Percentiles rank a stretch among this genome's conserved stretches.
Conservation (phyloP, 2,888 invertebrate species). For the Pomacea canaliculata region DNA sequence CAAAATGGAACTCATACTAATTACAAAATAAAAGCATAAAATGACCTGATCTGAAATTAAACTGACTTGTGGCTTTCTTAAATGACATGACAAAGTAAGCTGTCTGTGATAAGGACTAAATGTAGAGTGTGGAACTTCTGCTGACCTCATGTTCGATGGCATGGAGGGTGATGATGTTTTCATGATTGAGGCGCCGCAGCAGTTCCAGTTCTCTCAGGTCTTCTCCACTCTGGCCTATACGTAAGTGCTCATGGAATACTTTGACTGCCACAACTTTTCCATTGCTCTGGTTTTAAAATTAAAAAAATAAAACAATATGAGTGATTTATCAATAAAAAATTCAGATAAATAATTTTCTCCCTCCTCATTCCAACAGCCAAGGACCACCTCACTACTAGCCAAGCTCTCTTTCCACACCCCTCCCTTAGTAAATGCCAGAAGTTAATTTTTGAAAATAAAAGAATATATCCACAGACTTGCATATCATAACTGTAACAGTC, state of each 20-base stretch:
- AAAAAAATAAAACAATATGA: background rate
- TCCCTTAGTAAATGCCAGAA: no score
- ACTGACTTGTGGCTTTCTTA: no score
- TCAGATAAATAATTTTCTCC: background rate
- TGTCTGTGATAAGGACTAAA: no score
- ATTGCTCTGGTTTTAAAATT: conserved; percentile 74
- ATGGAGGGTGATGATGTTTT: conserved; percentile 92
- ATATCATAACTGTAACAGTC: no score
- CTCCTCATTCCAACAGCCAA: background rate
- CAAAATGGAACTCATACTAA: no score
- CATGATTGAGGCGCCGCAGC: conserved; percentile 85
- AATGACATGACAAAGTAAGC: no score
- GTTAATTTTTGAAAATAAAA: no score
- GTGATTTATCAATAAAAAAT: background rate
- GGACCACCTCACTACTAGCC: no score
- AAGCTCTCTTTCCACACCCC: no score
- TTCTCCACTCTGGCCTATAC: conserved; percentile 86
- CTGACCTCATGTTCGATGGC: conserved; percentile 90
- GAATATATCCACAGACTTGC: no score
- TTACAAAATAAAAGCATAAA: no score
- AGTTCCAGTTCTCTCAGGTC: conserved; percentile 96
- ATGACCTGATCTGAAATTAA: no score
- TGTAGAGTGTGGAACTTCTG: background rate
- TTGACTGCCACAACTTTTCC: conserved; percentile 97
- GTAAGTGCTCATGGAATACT: conserved; percentile 93